These are phyloP conservation scores for Pseudochaenichthys georgianus DNA, from an alignment of 2,797 vertebrate species.

Conservation along the genomic window DNA sequence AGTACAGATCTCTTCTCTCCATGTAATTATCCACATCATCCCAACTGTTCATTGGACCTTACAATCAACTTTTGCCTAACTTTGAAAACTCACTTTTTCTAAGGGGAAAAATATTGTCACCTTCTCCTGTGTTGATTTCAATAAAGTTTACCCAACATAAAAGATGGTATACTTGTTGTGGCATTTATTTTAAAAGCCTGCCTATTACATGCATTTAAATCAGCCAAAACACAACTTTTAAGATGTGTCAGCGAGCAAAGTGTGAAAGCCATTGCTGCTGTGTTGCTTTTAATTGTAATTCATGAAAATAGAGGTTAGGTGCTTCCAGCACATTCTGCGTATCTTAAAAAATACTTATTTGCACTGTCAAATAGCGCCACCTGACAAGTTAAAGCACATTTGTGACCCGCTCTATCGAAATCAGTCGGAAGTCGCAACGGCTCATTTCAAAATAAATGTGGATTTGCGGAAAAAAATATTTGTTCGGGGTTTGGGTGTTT, in stretches of 20 bases:
- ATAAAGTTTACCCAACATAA: not conserved
- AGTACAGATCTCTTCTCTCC: not conserved
- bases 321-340: constrained; percentile 6
- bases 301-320: constrained; percentile 41
- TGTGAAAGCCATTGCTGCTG: constrained; percentile 26
- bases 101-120: not conserved
- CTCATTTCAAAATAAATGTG: no score
- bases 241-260: constrained; percentile 12
- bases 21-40: not conserved
- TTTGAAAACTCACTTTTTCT: not conserved
- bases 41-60: not conserved
- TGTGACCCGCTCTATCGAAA: no score
- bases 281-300: constrained; percentile 27
- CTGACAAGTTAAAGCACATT: constrained; percentile 26
- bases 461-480: no score
- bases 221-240: constrained; percentile 18
- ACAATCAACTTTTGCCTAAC: not conserved
- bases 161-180: not conserved
- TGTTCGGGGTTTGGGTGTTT: no score
- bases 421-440: no score
- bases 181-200: not conserved
- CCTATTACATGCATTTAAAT: constrained; percentile 11
- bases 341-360: constrained; percentile 24
- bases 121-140: not conserved
- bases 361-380: constrained; percentile 7